A percentile compares a stretch with the other conserved stretches of the same genome.
Conservation (phyloP, 1,140 invertebrate genomes). For the Drosophila insularis region DNA sequence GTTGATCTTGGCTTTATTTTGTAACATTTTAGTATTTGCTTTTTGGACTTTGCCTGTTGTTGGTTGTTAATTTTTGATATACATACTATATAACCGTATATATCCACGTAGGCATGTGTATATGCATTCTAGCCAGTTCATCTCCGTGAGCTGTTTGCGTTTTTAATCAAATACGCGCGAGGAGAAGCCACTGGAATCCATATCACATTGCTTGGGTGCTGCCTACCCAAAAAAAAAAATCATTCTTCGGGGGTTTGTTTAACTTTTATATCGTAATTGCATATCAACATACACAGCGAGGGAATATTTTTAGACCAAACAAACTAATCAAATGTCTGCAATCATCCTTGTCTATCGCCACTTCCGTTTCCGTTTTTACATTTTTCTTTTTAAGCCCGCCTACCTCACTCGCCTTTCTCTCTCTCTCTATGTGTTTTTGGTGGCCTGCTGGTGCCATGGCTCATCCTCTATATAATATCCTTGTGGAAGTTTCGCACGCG, state of each 20-base stretch:
- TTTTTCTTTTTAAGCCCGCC: not conserved
- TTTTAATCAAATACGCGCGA: slow-evolving; percentile 71
- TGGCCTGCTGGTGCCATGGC: slow-evolving; percentile 13
- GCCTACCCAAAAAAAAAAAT: no score
- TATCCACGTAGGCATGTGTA: not conserved
- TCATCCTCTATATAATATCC: slow-evolving; percentile 36
- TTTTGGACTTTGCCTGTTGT: not conserved
- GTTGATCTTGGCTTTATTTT: not conserved
- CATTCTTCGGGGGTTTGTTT: slow-evolving; percentile 57
- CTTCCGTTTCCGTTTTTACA: slow-evolving; percentile 61
- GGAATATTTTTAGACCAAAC: slow-evolving; percentile 36
- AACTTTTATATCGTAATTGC: slow-evolving; percentile 80
- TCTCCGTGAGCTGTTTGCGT: slow-evolving; percentile 61
- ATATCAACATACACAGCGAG: slow-evolving; percentile 44
- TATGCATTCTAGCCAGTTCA: slow-evolving; percentile 2
- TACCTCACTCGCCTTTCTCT: not conserved
- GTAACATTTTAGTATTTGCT: slow-evolving; percentile 2
- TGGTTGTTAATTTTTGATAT: slow-evolving; percentile 71
- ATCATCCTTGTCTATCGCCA: slow-evolving; percentile 46
- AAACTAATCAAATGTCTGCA: slow-evolving; percentile 79
- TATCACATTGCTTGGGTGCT: slow-evolving; percentile 16
- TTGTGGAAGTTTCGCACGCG: slow-evolving; percentile 35
- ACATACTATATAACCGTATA: slow-evolving; percentile 31
- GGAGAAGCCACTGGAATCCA: slow-evolving; percentile 20
- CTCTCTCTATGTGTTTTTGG: no score